Evolutionary conservation across 2,888 invertebrate genomes (phyloP).

Genomic region (Falcaria lacertinaria): DNA sequence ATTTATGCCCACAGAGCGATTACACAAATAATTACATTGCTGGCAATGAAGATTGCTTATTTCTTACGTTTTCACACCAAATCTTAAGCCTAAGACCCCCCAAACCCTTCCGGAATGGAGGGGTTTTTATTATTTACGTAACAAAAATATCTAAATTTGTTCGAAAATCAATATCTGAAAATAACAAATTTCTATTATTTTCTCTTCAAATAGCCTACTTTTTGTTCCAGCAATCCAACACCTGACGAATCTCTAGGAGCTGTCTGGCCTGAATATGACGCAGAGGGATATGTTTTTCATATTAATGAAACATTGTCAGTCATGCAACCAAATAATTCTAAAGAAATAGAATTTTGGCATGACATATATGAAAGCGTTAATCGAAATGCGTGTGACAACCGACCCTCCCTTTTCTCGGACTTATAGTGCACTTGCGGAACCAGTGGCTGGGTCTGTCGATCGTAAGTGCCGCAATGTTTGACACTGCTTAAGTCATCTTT

Average conservation of each 20-base stretch:
- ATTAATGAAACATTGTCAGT: neutral
- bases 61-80: neutral
- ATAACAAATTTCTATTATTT: neutral
- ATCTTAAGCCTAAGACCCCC: neutral
- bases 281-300: neutral
- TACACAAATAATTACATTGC: neutral
- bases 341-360: neutral
- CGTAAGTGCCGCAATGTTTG: too few relatives aligned
- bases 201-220: too few relatives aligned
- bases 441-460: too few relatives aligned
- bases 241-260: neutral
- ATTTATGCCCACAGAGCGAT: neutral
- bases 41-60: neutral
- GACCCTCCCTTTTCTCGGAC: too few relatives aligned
- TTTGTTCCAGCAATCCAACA: neutral
- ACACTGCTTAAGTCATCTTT: too few relatives aligned
- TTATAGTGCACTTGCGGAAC: too few relatives aligned
- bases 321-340: neutral
- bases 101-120: neutral
- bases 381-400: neutral
- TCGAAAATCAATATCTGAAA: neutral
- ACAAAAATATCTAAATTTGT: too few relatives aligned
- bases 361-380: neutral
- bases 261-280: neutral
- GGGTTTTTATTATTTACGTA: too few relatives aligned